Base-by-base conservation (phyloP, 2,797 vertebrate species). In the Labeo calbasu region DNA sequence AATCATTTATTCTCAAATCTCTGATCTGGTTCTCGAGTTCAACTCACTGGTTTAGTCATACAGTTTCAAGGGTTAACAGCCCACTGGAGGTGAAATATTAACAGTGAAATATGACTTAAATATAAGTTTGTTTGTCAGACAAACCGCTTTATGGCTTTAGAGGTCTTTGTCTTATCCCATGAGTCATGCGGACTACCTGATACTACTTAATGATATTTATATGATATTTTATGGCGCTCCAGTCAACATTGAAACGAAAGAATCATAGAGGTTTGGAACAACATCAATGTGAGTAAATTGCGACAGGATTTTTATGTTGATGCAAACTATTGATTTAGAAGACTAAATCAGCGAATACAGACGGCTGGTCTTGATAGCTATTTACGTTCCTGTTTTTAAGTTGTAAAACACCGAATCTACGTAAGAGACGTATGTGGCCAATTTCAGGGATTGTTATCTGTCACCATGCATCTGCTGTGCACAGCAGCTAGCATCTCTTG, bases 401-500 rank as follows among this genome's bases (percentile, higher is more conserved):
- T 48, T 28, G 17, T 70, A n/a, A 68, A 43, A 48, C 50, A 25
- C 65, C 51, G 21, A 71, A 43, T 61, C 55, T 73, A 25, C 79
- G 65, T 79, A 17, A 57, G 36, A 66, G 51, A 84, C 57, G 28
- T 53, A 50, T 76, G 59, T 51, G 43, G 36, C 79, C 78, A 79
- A 57, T 51, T 69, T 28, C 59, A 28, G 28, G 57, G 65, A 48
- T 11, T 46, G 48, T 66, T 82, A 80, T 85, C 57, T 69, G 14
- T 51, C 15, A 69, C 63, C 14, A 23, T 79, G 40, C 75, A 81
- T 82, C 81, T 71, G 75, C 82, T 75, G 63, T 17, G 53, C 84
- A 43, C 87, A 86, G 81, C 77, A 72, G 40, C 59, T n/a, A 19
- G 0, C 43, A 69, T 76, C 63, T 79, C 84, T 87, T 12, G 59